These are phyloP conservation scores for Arizona elegans DNA, from an alignment of 2,113 vertebrate species.

Conservation along the genomic window DNA sequence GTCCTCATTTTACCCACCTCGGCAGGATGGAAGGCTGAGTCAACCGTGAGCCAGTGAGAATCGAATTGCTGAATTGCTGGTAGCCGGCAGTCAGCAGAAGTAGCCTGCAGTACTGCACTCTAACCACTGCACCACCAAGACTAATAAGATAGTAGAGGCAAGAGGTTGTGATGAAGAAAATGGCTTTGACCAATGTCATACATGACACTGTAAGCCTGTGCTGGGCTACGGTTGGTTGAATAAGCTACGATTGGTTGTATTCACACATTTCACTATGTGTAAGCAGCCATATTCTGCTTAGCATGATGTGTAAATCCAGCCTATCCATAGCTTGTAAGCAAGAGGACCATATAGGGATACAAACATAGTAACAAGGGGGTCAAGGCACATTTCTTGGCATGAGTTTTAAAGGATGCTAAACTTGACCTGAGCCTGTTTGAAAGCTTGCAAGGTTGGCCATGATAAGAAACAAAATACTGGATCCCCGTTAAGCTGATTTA, in stretches of 20 bases:
- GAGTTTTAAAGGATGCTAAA: background rate
- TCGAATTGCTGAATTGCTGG: no score
- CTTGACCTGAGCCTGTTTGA: background rate
- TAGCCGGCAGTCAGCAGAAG: no score
- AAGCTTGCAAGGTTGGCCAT: background rate
- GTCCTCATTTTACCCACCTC: no score
- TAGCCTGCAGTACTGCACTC: no score
- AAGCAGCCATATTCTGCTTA: background rate
- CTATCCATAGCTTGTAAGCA: background rate
- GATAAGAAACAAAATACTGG: background rate
- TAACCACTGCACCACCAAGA: no score
- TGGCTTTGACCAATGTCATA: background rate
- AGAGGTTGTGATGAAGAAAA: background rate
- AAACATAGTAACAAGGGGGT: background rate
- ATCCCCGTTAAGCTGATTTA: background rate
- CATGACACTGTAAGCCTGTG: background rate
- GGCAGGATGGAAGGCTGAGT: no score
- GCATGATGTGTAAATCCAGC: background rate
- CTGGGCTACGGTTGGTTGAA: background rate
- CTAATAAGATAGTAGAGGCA: background rate
- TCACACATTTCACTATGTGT: background rate
- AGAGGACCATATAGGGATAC: background rate
- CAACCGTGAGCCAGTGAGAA: no score
- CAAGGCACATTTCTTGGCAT: background rate
- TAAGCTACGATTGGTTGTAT: background rate